Conservation (phyloP, 1,140 invertebrate species). For the Drosophila parvula region DNA sequence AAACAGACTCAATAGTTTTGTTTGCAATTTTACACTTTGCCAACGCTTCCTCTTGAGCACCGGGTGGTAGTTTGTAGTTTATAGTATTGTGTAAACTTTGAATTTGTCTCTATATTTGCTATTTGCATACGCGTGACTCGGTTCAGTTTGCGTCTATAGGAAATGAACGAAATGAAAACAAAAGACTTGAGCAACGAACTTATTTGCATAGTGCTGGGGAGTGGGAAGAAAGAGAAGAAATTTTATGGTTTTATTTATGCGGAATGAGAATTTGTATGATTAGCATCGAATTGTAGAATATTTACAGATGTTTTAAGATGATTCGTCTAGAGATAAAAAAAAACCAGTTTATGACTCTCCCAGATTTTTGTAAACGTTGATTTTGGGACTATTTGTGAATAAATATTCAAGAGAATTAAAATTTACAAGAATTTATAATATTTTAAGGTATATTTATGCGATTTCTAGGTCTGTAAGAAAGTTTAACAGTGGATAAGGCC, state of each 20-base stretch:
- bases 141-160: slow-evolving; percentile 20
- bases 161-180: slow-evolving; percentile 33
- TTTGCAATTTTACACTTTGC: slow-evolving; percentile 45
- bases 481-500: too few relatives aligned
- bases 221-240: background rate
- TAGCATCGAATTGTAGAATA: slow-evolving; percentile 1
- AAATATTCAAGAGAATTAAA: rapidly evolving
- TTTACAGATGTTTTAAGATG: background rate
- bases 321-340: background rate
- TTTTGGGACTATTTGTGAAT: background rate
- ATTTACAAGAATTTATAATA: background rate
- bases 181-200: slow-evolving; percentile 52
- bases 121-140: slow-evolving; percentile 54
- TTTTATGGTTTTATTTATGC: slow-evolving; percentile 26
- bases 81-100: slow-evolving; percentile 39
- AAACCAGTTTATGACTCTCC: background rate
- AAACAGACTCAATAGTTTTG: slow-evolving; percentile 35
- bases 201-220: slow-evolving; percentile 17
- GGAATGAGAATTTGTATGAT: background rate
- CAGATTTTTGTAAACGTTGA: slow-evolving; percentile 1
- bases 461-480: background rate
- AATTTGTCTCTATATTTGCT: slow-evolving; percentile 19
- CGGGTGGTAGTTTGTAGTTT: too few relatives aligned
- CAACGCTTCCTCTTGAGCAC: slow-evolving; percentile 13
- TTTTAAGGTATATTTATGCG: background rate